Evolutionary conservation across 2,113 vertebrate species (phyloP).

Genomic region (Vidua chalybeata): DNA sequence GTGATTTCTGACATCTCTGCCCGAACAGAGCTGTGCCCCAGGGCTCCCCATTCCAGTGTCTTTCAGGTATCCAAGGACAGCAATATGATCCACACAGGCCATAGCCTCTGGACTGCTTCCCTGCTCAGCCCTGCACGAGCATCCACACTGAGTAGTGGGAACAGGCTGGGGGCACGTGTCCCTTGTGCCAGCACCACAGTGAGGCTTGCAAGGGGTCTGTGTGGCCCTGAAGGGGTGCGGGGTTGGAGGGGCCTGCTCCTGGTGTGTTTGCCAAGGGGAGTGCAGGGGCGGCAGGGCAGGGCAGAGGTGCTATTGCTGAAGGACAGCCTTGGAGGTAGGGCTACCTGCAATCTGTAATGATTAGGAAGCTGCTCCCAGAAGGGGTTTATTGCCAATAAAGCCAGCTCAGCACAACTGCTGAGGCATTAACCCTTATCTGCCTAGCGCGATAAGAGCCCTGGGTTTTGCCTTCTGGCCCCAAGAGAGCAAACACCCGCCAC

Average conservation of each 20-base stretch:
- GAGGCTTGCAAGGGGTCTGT: background rate
- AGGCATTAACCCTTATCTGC: conserved; percentile 33
- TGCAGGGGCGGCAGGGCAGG: background rate
- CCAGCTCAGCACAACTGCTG: conserved; percentile 21
- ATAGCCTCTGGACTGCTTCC: background rate
- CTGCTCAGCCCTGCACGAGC: background rate
- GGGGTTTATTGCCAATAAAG: conserved; percentile 30
- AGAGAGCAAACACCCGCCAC: background rate
- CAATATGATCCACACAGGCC: background rate
- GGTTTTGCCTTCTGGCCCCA: background rate
- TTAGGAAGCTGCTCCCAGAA: conserved; percentile 27
- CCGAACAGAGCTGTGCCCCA: background rate
- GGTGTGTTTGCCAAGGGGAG: background rate
- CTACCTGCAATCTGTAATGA: conserved; percentile 18
- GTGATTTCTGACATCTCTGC: background rate
- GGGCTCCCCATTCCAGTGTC: rapidly evolving
- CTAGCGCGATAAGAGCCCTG: background rate
- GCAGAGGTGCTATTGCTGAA: conserved; percentile 14
- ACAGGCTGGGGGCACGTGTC: rapidly evolving
- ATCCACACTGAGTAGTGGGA: background rate
- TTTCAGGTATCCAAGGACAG: background rate
- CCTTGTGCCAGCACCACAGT: background rate
- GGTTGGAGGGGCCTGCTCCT: background rate
- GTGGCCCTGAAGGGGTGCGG: background rate
- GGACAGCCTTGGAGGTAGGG: background rate